Evolutionary conservation across 2,113 vertebrate genomes (phyloP).

Genomic region (Rallus limicola): DNA sequence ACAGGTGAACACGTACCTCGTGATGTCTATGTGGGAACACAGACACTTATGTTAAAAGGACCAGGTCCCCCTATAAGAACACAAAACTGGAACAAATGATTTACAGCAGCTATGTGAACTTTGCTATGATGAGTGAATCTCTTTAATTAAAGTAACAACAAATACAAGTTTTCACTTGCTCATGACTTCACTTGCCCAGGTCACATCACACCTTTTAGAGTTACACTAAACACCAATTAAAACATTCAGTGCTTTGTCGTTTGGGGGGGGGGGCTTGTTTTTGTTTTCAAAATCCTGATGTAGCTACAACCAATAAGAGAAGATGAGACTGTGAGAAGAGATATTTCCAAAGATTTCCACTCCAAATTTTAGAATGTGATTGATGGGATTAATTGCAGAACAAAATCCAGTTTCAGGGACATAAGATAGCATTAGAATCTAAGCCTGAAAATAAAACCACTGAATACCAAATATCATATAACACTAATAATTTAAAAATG

Average conservation of each 20-base stretch:
- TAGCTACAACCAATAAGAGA: neutral
- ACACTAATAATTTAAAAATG: neutral
- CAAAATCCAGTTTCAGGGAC: neutral
- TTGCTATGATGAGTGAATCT: neutral
- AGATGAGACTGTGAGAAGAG: neutral
- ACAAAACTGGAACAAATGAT: neutral
- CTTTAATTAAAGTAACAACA: neutral
- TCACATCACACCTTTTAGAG: neutral
- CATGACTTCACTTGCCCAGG: neutral
- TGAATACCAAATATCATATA: neutral
- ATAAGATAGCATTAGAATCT: neutral
- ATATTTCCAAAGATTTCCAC: neutral
- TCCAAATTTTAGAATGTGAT: neutral
- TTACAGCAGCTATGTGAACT: neutral
- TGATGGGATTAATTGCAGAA: neutral
- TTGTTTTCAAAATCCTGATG: neutral
- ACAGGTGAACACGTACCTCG: neutral
- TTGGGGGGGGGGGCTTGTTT: too few species aligned
- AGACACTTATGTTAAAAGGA: neutral
- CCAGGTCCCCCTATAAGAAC: neutral
- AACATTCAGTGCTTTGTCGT: neutral
- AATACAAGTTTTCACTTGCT: neutral
- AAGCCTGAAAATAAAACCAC: neutral
- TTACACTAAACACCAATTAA: neutral
- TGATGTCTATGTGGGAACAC: neutral